Evolutionary conservation across 2,113 vertebrate genomes (phyloP).

Genomic region (Python bivittatus): DNA sequence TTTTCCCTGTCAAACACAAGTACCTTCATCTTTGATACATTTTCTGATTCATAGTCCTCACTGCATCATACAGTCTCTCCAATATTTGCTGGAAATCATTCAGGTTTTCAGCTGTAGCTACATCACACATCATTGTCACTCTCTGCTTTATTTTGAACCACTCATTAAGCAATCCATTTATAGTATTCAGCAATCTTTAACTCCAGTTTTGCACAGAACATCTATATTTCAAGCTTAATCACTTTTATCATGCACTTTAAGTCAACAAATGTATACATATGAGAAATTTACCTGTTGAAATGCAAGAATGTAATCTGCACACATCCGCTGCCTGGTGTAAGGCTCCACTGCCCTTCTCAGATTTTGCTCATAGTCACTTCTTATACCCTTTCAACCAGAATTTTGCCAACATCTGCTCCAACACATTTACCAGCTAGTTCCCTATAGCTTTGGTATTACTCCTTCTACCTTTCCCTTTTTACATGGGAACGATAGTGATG

Average conservation of each 20-base stretch:
- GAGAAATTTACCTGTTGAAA: not conserved
- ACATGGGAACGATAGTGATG: not conserved
- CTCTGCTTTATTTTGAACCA: not conserved
- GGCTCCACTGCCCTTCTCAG: not conserved
- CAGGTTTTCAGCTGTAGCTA: too few species aligned
- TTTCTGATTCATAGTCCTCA: not conserved
- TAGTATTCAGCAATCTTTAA: not conserved
- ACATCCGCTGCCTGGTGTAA: not conserved
- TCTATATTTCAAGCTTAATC: not conserved
- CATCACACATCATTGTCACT: not conserved
- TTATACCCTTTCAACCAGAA: not conserved
- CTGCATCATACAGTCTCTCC: not conserved
- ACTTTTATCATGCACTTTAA: not conserved
- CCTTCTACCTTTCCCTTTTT: not conserved
- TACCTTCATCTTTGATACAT: not conserved
- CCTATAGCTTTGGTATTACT: not conserved
- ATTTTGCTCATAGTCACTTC: not conserved
- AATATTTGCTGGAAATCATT: not conserved
- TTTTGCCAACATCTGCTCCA: not conserved
- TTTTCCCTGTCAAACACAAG: not conserved
- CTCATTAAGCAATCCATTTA: not conserved
- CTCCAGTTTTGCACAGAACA: not conserved
- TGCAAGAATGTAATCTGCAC: not conserved
- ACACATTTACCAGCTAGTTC: not conserved
- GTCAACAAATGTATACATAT: not conserved